Evolutionary conservation across 2,888 invertebrate species (phyloP).

Genomic region (Acronicta psi): DNA sequence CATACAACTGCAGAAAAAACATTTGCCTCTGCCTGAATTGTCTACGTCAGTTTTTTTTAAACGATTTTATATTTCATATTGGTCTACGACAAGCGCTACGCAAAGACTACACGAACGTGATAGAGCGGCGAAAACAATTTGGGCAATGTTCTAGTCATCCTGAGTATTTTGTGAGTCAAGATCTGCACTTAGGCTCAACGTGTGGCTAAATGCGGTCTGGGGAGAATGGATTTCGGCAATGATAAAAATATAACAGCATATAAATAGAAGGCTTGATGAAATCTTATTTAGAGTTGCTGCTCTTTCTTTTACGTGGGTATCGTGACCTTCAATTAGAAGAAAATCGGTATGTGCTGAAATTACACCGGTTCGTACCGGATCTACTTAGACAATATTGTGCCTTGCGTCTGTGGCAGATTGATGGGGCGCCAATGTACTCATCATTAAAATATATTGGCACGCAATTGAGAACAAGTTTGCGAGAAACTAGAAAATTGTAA

Average conservation of each 20-base stretch:
- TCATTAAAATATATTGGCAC: slow-evolving; percentile 58
- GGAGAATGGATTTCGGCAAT: slow-evolving; percentile 67
- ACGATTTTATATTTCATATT: slow-evolving; percentile 21
- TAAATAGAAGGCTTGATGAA: slow-evolving; percentile 77
- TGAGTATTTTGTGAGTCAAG: slow-evolving; percentile 65
- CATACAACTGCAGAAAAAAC: slow-evolving; percentile 11
- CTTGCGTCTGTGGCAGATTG: slow-evolving; percentile 66
- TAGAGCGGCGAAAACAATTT: slow-evolving; percentile 52
- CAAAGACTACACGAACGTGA: slow-evolving; percentile 13
- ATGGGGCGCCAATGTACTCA: slow-evolving; percentile 69
- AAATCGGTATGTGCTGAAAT: slow-evolving; percentile 67
- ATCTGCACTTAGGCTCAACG: slow-evolving; percentile 60
- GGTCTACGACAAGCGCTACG: slow-evolving; percentile 29
- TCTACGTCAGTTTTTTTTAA: slow-evolving; percentile 9
- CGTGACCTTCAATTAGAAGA: slow-evolving; percentile 77
- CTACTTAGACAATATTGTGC: slow-evolving; percentile 62
- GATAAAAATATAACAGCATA: slow-evolving; percentile 80
- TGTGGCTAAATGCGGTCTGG: slow-evolving; percentile 72
- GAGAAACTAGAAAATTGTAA: slow-evolving; percentile 57
- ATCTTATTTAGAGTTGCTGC: slow-evolving; percentile 66
- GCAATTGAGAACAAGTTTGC: slow-evolving; percentile 62
- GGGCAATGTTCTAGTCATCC: slow-evolving; percentile 54
- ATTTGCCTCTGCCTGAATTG: slow-evolving; percentile 6
- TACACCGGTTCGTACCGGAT: slow-evolving; percentile 70
- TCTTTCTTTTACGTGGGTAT: slow-evolving; percentile 71